phyloP scores from a whole-genome alignment of 2,113 vertebrate genomes.

The Rhinichthys klamathensis region DNA sequence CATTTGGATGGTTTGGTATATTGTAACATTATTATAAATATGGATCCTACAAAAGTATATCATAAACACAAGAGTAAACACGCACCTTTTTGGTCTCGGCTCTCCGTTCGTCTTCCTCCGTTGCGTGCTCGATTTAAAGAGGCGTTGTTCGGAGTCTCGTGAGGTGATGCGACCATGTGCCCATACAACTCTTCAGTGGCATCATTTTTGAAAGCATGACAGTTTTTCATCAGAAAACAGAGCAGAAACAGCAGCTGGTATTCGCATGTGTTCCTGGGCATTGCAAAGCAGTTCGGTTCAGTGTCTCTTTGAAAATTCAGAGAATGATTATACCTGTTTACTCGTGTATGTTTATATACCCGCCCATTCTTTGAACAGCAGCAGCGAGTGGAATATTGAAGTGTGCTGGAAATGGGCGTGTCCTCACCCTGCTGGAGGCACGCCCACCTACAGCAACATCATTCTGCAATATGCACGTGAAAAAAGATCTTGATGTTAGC shows the following conservation, averaged over 20 bases:
- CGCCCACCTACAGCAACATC: conserved; percentile 24
- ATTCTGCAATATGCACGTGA: neutral
- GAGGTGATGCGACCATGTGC: neutral
- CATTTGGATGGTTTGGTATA: neutral
- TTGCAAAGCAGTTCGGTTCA: conserved; percentile 44
- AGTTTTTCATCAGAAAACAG: conserved; percentile 57
- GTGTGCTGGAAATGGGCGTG: conserved; percentile 46
- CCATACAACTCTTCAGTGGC: conserved; percentile 62
- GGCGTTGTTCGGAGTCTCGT: conserved; percentile 41
- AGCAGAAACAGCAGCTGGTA: conserved; percentile 61
- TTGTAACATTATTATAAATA: neutral
- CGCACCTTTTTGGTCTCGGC: conserved; percentile 56
- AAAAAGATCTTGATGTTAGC: neutral
- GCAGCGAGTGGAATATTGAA: conserved; percentile 38
- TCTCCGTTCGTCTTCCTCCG: conserved; percentile 59
- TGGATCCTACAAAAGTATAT: neutral
- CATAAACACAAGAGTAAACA: neutral
- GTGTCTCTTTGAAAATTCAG: conserved; percentile 19
- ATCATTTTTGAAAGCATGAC: conserved; percentile 66
- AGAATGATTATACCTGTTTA: conserved; percentile 43
- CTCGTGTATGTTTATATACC: conserved; percentile 58
- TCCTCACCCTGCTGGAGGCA: neutral
- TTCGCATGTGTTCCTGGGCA: conserved; percentile 51
- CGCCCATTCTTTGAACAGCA: conserved; percentile 34
- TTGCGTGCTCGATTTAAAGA: conserved; percentile 70